Conservation (phyloP, 2,888 invertebrate genomes). For the Asteroscopus sphinx region DNA sequence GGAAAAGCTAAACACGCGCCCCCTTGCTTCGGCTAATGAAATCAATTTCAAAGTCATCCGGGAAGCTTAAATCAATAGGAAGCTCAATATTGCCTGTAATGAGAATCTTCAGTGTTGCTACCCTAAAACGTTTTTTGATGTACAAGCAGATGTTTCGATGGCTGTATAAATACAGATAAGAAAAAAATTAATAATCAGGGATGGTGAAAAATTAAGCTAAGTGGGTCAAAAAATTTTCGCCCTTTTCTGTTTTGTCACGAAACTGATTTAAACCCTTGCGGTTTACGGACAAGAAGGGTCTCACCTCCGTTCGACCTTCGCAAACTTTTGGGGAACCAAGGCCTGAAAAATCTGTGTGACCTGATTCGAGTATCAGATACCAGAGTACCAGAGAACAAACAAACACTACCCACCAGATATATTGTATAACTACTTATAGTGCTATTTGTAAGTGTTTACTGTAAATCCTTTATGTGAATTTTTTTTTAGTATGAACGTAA, state of each 20-base stretch:
- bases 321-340: conserved; percentile 1
- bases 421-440: no score
- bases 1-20: conserved; percentile 59
- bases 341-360: background rate
- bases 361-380: background rate
- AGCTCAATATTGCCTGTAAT: conserved; percentile 39
- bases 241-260: conserved; percentile 13
- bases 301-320: conserved; percentile 13
- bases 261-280: conserved; percentile 21
- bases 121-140: conserved; percentile 28
- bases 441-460: no score
- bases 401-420: no score
- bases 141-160: conserved; percentile 12
- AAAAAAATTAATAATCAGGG: no score
- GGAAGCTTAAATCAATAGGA: conserved; percentile 34
- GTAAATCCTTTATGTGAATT: no score
- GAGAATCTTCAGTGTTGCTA: conserved; percentile 24
- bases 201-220: conserved; percentile 16
- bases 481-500: no score
- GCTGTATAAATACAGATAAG: no score
- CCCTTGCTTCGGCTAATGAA: conserved; percentile 52
- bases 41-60: conserved; percentile 53
- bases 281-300: conserved; percentile 4
- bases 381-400: no score
- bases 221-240: conserved; percentile 11